Evolutionary conservation across 1,140 invertebrate genomes (phyloP).

Genomic region (Bombyx mandarina): DNA sequence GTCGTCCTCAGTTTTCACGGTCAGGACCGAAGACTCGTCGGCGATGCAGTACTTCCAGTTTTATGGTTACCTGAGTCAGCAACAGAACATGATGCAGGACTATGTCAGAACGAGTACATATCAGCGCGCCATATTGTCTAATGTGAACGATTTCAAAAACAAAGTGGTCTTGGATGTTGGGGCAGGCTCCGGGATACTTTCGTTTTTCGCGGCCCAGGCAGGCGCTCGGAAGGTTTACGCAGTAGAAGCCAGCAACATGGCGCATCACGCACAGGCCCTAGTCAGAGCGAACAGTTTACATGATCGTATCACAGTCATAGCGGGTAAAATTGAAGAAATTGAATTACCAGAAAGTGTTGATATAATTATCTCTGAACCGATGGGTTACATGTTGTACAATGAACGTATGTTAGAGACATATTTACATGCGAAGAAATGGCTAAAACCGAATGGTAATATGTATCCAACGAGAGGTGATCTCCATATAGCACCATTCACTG

Average conservation of each 20-base stretch:
- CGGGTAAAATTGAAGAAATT: slow-evolving; percentile 99
- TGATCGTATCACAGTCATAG: slow-evolving; percentile 91
- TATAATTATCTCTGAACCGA: slow-evolving; percentile 98
- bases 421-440: slow-evolving; percentile 98
- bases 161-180: slow-evolving; percentile 97
- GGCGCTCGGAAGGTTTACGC: slow-evolving; percentile 98
- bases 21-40: slow-evolving; percentile 96
- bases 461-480: slow-evolving; percentile 97
- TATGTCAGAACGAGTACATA: slow-evolving; percentile 99
- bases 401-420: slow-evolving; percentile 99
- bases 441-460: slow-evolving; percentile 94
- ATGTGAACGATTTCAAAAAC: slow-evolving; percentile 91
- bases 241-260: slow-evolving; percentile 99
- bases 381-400: slow-evolving; percentile 99
- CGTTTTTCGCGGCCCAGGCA: slow-evolving; percentile 98
- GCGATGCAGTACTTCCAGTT: slow-evolving; percentile 99
- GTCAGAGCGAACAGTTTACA: slow-evolving; percentile 92
- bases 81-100: slow-evolving; percentile 99
- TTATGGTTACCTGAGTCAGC: slow-evolving; percentile 98
- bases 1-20: slow-evolving; percentile 91
- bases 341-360: slow-evolving; percentile 95
- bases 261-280: slow-evolving; percentile 93
- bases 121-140: slow-evolving; percentile 95
- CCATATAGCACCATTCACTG: slow-evolving; percentile 98
- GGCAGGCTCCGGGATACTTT: slow-evolving; percentile 96